phyloP scores from a whole-genome alignment of 2,888 invertebrate species.

The Amphipoea oculea region DNA sequence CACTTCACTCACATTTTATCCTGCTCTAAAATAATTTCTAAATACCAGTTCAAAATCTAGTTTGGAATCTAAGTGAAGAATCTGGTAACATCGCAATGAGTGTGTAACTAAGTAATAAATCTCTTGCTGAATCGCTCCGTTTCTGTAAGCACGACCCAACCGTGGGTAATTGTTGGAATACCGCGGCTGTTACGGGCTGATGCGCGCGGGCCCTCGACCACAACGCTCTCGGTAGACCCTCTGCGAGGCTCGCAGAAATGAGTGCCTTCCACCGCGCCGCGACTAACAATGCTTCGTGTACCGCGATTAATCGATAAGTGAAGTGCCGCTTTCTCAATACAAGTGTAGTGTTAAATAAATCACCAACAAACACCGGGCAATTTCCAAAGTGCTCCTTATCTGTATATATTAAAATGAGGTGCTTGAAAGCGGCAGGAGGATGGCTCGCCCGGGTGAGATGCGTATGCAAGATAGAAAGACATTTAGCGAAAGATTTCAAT shows the following conservation, averaged over 20 bases:
- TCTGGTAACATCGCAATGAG: conserved; percentile 65
- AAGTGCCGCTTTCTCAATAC: conserved; percentile 84
- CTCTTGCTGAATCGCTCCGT: conserved; percentile 78
- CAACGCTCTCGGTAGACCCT: conserved; percentile 84
- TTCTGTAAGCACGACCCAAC: conserved; percentile 82
- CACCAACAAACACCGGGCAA: conserved; percentile 75
- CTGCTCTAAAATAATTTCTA: conserved; percentile 38
- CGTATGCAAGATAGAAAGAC: conserved; percentile 82
- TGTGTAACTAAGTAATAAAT: conserved; percentile 78
- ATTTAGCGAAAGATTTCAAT: conserved; percentile 86
- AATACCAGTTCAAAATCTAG: conserved; percentile 31
- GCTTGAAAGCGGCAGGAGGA: conserved; percentile 89
- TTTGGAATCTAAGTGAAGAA: conserved; percentile 30
- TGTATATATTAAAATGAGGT: conserved; percentile 87
- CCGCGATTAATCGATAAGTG: conserved; percentile 87
- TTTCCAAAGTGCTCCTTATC: conserved; percentile 78
- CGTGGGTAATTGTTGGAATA: conserved; percentile 89
- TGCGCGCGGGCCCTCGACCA: conserved; percentile 88
- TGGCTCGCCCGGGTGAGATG: conserved; percentile 89
- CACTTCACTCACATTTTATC: conserved; percentile 61
- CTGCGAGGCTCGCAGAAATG: conserved; percentile 85
- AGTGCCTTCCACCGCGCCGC: conserved; percentile 80
- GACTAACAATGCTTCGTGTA: conserved; percentile 83
- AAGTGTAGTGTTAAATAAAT: conserved; percentile 83
- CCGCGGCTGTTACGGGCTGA: conserved; percentile 87